A percentile compares a stretch with the other conserved stretches of the same genome.
phyloP scores from a whole-genome alignment of 1,140 invertebrate species.

The Bursaphelenchus mucronatus region DNA sequence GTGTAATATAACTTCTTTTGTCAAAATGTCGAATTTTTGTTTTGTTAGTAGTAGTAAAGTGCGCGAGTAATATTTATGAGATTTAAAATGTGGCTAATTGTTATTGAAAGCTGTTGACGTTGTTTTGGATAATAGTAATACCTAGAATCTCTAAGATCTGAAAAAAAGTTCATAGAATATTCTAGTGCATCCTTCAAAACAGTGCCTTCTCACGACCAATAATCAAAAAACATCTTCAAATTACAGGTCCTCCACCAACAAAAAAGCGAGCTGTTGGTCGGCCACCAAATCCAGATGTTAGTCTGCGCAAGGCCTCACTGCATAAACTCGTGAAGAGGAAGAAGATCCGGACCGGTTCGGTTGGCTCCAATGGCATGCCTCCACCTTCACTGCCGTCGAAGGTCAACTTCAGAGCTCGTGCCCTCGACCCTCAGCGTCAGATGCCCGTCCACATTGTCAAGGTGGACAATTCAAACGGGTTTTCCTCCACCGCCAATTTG shows the following conservation, averaged over 20 bases:
- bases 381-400: slow-evolving; percentile 19
- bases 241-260: not conserved
- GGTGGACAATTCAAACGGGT: not conserved
- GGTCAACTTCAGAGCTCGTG: slow-evolving; percentile 31
- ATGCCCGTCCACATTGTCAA: slow-evolving; percentile 23
- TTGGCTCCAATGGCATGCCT: slow-evolving; percentile 10
- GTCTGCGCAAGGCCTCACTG: not conserved
- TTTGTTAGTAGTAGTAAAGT: no score
- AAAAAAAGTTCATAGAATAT: no score
- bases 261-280: not conserved
- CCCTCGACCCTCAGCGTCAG: slow-evolving; percentile 35
- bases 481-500: not conserved
- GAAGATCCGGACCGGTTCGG: not conserved
- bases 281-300: not conserved
- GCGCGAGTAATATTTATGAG: no score
- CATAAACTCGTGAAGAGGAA: not conserved
- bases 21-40: no score
- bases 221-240: no score
- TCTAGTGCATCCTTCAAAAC: no score
- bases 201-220: no score
- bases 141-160: no score
- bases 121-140: no score
- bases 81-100: no score
- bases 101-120: no score
- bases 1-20: no score